These are phyloP conservation scores for Machimus atricapillus DNA, from an alignment of 2,888 invertebrate genomes.

Conservation along the genomic window DNA sequence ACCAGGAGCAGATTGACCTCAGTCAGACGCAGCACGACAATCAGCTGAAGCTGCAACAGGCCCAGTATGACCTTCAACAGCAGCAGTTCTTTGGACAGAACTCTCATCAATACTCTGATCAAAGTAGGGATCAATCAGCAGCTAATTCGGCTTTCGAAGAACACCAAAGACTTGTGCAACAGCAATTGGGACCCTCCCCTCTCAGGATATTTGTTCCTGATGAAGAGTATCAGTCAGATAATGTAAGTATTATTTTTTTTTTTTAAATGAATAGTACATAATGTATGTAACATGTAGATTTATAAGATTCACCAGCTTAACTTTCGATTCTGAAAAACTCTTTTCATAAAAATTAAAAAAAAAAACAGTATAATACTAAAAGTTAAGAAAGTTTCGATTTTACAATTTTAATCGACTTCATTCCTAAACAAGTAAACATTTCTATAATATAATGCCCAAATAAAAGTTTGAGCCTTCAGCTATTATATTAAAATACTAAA, in stretches of 20 bases:
- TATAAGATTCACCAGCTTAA: too few relatives aligned
- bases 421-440: too few relatives aligned
- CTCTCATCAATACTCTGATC: slow-evolving; percentile 5
- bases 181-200: slow-evolving; percentile 59
- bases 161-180: slow-evolving; percentile 56
- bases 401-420: too few relatives aligned
- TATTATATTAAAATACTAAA: too few relatives aligned
- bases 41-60: slow-evolving; percentile 52
- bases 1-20: slow-evolving; percentile 55
- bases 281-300: too few relatives aligned
- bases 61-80: slow-evolving; percentile 53
- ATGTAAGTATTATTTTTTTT: slow-evolving; percentile 31
- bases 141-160: slow-evolving; percentile 55
- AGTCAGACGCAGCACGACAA: slow-evolving; percentile 55
- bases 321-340: too few relatives aligned
- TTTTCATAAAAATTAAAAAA: neutral
- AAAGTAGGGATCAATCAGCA: slow-evolving; percentile 44
- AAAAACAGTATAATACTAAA: too few relatives aligned
- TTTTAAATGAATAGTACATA: too few relatives aligned
- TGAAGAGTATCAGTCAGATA: slow-evolving; percentile 53
- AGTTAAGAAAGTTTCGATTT: too few relatives aligned
- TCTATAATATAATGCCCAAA: too few relatives aligned
- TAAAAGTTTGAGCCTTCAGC: too few relatives aligned
- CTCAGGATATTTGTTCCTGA: slow-evolving; percentile 65
- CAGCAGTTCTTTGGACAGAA: neutral